phyloP scores from a whole-genome alignment of 2,888 invertebrate species.

The Drosophila algonquin region DNA sequence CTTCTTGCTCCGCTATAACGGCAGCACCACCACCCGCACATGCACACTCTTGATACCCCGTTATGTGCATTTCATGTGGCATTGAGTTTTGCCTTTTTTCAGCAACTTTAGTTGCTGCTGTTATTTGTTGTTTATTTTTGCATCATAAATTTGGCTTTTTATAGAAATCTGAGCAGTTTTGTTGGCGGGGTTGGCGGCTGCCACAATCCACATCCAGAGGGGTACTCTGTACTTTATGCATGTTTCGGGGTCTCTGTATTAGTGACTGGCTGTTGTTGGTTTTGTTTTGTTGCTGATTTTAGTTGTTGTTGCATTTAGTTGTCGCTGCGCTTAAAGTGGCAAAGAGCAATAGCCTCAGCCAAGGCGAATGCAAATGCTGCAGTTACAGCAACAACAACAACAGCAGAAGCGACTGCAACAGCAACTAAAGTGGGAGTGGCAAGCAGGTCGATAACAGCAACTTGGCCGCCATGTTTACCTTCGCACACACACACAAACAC shows the following conservation, averaged over 20 bases:
- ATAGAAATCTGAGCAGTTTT: neutral
- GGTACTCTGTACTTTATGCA: neutral
- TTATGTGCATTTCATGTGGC: neutral
- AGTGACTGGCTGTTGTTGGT: slow-evolving; percentile 46
- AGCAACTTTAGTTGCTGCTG: neutral
- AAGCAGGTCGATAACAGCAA: slow-evolving; percentile 52
- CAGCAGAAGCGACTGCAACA: slow-evolving; percentile 16
- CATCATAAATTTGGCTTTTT: neutral
- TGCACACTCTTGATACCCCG: neutral
- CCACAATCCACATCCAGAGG: neutral
- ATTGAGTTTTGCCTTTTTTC: neutral
- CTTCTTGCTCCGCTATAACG: neutral
- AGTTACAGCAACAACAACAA: slow-evolving; percentile 31
- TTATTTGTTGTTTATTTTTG: neutral
- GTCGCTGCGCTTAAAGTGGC: slow-evolving; percentile 62
- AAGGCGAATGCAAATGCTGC: slow-evolving; percentile 74
- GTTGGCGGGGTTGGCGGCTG: slow-evolving; percentile 7
- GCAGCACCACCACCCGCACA: neutral
- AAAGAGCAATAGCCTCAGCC: slow-evolving; percentile 80
- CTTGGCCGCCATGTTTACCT: slow-evolving; percentile 73
- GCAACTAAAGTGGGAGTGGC: slow-evolving; percentile 46
- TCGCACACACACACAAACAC: slow-evolving; percentile 41
- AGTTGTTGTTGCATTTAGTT: slow-evolving; percentile 36
- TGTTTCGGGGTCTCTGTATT: slow-evolving; percentile 12
- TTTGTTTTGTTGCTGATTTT: slow-evolving; percentile 25